A percentile compares a stretch with the other conserved stretches of the same genome.
phyloP scores from a whole-genome alignment of 1,140 invertebrate genomes.

The Vanessa atalanta region DNA sequence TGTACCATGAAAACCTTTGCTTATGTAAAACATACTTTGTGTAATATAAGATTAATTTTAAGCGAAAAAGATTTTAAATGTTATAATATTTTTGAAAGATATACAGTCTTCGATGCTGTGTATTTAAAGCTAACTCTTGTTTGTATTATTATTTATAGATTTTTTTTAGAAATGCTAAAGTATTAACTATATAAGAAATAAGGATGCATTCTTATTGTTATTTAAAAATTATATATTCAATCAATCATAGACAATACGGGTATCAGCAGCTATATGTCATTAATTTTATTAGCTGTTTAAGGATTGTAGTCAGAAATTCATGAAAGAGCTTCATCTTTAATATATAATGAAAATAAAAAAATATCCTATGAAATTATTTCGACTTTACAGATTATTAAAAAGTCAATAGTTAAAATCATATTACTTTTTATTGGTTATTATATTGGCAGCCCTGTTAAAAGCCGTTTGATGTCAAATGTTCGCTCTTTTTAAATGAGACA shows the following conservation, averaged over 20 bases:
- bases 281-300: not conserved
- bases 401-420: too few species aligned
- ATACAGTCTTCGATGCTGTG: conserved; percentile 56
- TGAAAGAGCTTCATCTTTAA: not conserved
- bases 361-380: too few species aligned
- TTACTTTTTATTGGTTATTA: too few species aligned
- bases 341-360: too few species aligned
- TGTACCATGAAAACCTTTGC: conserved; percentile 28
- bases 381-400: too few species aligned
- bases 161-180: conserved; percentile 1
- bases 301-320: not conserved
- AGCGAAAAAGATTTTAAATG: conserved; percentile 25
- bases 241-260: not conserved
- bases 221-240: conserved; percentile 2
- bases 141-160: conserved; percentile 23
- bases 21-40: conserved; percentile 21
- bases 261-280: not conserved
- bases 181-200: conserved; percentile 13
- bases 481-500: too few species aligned
- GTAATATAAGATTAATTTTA: conserved; percentile 19
- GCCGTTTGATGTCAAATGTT: too few species aligned
- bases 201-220: not conserved
- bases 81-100: conserved; percentile 33
- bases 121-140: conserved; percentile 42
- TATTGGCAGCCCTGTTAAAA: too few species aligned